These are phyloP conservation scores for Heterohyrax brucei DNA, from an alignment of 2,797 vertebrate species.

Conservation along the genomic window DNA sequence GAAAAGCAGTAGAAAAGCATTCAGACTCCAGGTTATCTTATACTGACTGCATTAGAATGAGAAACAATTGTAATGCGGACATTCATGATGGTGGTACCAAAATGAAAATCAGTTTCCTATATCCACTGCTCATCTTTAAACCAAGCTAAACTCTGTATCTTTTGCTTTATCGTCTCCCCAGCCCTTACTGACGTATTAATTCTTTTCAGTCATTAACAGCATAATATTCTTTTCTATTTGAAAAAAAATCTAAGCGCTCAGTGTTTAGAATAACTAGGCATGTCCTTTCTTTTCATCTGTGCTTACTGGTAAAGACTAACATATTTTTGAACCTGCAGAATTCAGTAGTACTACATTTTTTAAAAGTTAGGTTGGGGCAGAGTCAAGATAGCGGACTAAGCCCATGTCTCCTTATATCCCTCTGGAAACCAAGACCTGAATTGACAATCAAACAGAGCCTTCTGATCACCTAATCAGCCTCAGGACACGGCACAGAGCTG, in stretches of 20 bases:
- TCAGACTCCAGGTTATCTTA: neutral
- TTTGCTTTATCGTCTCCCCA: neutral
- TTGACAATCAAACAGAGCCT: too few species aligned
- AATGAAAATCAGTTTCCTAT: neutral
- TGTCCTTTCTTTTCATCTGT: slow-evolving; percentile 33
- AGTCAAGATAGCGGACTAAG: too few species aligned
- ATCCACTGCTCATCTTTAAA: neutral
- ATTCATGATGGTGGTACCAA: neutral
- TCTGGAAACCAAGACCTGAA: too few species aligned
- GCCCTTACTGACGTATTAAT: neutral
- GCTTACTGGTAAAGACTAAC: slow-evolving; percentile 15
- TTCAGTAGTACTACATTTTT: neutral
- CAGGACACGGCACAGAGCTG: too few species aligned
- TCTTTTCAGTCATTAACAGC: slow-evolving; percentile 15
- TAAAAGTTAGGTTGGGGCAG: neutral
- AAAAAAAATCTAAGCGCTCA: neutral
- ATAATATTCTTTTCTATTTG: slow-evolving; percentile 51
- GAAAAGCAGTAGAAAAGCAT: neutral
- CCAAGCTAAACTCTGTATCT: neutral
- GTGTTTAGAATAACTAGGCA: neutral
- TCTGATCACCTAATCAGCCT: too few species aligned
- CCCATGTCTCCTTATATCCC: too few species aligned
- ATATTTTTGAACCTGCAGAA: slow-evolving; percentile 1
- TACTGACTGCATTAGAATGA: neutral
- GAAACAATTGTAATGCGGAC: neutral